Base-by-base conservation (phyloP, 1,140 invertebrate species). In the Drosophila varians region DNA sequence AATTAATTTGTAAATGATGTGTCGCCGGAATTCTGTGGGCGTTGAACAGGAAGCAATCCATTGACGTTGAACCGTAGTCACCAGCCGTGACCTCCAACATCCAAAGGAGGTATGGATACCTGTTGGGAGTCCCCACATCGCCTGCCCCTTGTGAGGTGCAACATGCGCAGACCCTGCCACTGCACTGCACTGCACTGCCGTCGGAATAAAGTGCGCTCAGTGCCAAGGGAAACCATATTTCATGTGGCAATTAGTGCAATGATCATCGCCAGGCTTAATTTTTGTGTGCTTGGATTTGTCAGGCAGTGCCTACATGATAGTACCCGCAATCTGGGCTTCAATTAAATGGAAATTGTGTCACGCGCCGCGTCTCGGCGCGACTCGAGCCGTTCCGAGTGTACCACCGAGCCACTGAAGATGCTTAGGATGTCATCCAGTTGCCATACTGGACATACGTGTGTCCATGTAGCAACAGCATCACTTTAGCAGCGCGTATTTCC, bases 191-290 rank as follows among this genome's bases (percentile, higher is more conserved):
- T 9, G 3, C 3, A 36, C 45, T 26, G 26, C 4, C 7, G 26
- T n/a, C 11, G 3, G 16, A 25, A 23, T 57, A 69, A 69, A 72
- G 51, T 64, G 48, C 11, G 60, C 68, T 86, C 82, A 87, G 82
- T 87, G 80, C 76, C 82, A 86, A 73, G 87, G 82, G 82, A 86
- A 86, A 79, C 78, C 76, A 76, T 87, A 87, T 86, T 87, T 86
- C 74, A 86, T 87, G 31, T 57, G 62, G 46, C 82, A 87, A 86
- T 86, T 86, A 86, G 69, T 52, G 31, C 40, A 25, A 68, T 42
- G 55, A 65, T 66, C 42, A 57, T 18, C 54, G 31, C 54, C 38
- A 45, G 42, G 56, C 38, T 42, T 74, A 47, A 78, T 78, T 84
- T 77, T 77, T 60, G 77, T 72, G 52, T 61, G 46, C 51, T 71